Evolutionary conservation across 1,140 invertebrate genomes (phyloP).

Genomic region (Thaumatotibia leucotreta): DNA sequence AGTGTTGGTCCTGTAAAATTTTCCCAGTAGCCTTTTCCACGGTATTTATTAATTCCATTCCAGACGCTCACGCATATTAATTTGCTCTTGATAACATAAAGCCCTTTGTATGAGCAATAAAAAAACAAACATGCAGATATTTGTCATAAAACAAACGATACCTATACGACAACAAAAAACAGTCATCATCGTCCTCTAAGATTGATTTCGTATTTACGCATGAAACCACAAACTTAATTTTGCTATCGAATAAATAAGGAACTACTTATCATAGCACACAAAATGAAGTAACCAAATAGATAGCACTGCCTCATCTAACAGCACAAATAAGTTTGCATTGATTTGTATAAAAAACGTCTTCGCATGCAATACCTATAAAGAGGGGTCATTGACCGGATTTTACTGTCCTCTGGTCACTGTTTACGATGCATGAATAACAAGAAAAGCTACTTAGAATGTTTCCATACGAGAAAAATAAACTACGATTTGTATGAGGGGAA

Average conservation of each 20-base stretch:
- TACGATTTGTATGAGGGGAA: background rate
- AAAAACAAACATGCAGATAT: no score
- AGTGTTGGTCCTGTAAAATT: no score
- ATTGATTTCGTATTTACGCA: background rate
- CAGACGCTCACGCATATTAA: no score
- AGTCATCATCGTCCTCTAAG: background rate
- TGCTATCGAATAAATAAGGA: background rate
- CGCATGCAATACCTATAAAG: background rate
- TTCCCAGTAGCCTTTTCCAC: no score
- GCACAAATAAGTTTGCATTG: background rate
- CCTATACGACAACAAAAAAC: background rate
- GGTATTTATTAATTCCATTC: no score
- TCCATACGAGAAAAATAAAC: background rate
- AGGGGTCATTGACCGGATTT: background rate
- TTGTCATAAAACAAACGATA: background rate
- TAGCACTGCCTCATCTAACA: background rate
- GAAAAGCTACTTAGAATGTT: background rate
- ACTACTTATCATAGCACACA: background rate
- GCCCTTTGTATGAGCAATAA: no score
- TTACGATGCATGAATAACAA: background rate
- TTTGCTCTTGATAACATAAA: no score
- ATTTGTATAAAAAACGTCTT: background rate
- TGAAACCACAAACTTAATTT: background rate
- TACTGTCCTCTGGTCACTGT: background rate
- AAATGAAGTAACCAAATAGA: background rate